Base-by-base conservation (phyloP, 2,113 vertebrate genomes). In the Chascanopsetta lugubris region DNA sequence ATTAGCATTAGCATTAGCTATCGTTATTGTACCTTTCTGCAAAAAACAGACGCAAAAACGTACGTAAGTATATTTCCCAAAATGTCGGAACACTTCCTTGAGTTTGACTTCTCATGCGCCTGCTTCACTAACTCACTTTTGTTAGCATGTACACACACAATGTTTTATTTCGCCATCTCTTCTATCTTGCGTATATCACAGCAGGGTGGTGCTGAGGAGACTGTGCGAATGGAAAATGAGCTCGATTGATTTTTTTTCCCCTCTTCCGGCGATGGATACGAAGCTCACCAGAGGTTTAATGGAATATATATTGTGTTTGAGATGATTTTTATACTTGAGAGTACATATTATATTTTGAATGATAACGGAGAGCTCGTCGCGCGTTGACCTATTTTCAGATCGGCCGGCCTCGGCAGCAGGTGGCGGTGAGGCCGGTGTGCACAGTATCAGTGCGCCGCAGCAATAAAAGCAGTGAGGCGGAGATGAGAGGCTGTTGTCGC, bases 241-340 rank as follows among this genome's bases (percentile, higher is more conserved):
- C n/a, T n/a, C n/a, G n/a, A n/a, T 50, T 49, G 12, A 12, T 36
- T 49, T 69, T 67, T 77, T 75, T 38, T 20, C 45, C 75, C 65
- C 57, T 66, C 64, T 29, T 80, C 73, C 64, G 48, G 36, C 17
- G n/a, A 58, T 64, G 34, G 45, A 50, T 45, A 32, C 53, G 42
- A 80, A 22, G 51, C 70, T 75, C 47, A 64, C 62, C 50, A 67
- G 49, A 75, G 79, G 68, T 67, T 83, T 71, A 64, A 65, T 76
- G 74, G 75, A 72, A 85, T 77, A 80, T 77, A 80, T 75, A 69
- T 78, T 75, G 60, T 63, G 63, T 85, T 81, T 80, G 72, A 88
- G 65, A 86, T 75, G 48, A 82, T 85, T 85, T n/a, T 86, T 86
- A 85, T 85, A 85, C 78, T 74, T 79, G 56, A 80, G 77, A 70